phyloP scores from a whole-genome alignment of 92 coral and sea anemone genomes.

The Porites lobata region DNA sequence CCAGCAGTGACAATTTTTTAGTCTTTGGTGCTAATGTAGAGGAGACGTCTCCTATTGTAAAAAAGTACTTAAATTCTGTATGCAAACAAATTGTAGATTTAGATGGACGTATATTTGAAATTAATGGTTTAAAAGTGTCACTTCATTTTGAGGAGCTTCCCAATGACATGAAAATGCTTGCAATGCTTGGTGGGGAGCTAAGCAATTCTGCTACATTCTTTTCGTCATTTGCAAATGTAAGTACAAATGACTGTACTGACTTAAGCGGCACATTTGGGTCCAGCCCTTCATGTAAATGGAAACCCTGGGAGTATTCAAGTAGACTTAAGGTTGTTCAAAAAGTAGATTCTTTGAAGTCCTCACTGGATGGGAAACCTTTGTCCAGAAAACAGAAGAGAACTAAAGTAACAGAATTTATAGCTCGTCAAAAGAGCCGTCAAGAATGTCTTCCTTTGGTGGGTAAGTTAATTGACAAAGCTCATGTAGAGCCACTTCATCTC shows the following conservation, averaged over 20 bases:
- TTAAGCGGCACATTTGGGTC: constrained; percentile 45
- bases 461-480: constrained; percentile 20
- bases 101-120: constrained; percentile 23
- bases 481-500: constrained; percentile 19
- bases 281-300: constrained; percentile 22
- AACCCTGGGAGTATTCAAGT: constrained; percentile 24
- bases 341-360: not conserved
- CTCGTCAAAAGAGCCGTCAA: constrained; percentile 46
- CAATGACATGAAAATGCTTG: constrained; percentile 50
- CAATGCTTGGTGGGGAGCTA: constrained; percentile 35
- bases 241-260: constrained; percentile 39
- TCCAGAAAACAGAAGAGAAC: constrained; percentile 35
- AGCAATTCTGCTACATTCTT: constrained; percentile 48
- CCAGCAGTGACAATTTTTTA: not conserved
- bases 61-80: constrained; percentile 13
- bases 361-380: not conserved
- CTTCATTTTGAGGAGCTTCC: constrained; percentile 60
- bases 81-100: constrained; percentile 29
- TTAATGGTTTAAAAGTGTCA: constrained; percentile 37
- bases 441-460: constrained; percentile 58
- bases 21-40: not conserved
- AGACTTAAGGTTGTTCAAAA: too few relatives aligned
- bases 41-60: constrained; percentile 4
- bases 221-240: constrained; percentile 55
- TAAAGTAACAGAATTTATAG: constrained; percentile 60